Evolutionary conservation across 2,113 vertebrate genomes (phyloP).

Genomic region (Castor canadensis): DNA sequence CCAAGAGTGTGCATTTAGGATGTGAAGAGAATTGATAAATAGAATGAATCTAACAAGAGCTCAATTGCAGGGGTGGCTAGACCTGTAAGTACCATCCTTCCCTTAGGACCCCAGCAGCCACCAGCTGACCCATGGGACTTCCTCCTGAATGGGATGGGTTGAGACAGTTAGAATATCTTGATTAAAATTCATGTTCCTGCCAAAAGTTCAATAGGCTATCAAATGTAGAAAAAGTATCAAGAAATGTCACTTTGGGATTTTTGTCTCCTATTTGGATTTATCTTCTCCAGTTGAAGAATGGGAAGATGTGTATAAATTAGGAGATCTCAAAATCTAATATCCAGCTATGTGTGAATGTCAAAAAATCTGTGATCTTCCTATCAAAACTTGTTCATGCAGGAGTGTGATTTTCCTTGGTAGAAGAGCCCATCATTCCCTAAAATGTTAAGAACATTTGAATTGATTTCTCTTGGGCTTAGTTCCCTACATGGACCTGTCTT

Average conservation of each 20-base stretch:
- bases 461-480: not conserved
- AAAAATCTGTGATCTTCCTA: not conserved
- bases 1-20: too few species aligned
- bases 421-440: not conserved
- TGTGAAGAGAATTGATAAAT: not conserved
- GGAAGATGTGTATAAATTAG: not conserved
- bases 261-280: not conserved
- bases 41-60: not conserved
- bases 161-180: not conserved
- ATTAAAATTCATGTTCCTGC: not conserved
- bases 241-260: not conserved
- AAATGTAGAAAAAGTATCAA: not conserved
- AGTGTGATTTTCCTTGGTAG: not conserved
- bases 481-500: not conserved
- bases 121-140: not conserved
- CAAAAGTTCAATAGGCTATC: not conserved
- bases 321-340: not conserved
- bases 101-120: not conserved
- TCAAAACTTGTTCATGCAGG: not conserved
- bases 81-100: not conserved
- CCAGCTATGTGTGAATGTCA: not conserved
- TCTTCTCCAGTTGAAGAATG: not conserved
- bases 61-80: not conserved
- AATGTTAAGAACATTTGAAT: not conserved
- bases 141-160: not conserved